Evolutionary conservation across 2,888 invertebrate species (phyloP), one percentile per base, ranked within the genome.

Genomic region (Blastobasis lacticolella): DNA sequence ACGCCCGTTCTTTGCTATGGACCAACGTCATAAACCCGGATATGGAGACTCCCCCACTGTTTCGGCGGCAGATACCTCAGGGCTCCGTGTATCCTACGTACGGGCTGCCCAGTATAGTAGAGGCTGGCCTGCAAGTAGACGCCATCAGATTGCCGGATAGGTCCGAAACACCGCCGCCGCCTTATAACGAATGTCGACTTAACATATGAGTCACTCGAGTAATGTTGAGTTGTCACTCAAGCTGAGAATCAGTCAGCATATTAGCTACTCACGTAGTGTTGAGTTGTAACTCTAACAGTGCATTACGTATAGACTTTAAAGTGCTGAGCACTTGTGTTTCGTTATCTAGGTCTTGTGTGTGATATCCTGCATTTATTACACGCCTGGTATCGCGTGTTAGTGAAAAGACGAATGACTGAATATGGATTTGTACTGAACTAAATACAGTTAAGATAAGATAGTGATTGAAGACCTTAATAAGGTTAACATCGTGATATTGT

Each of bases 161-260:
- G 49, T 59, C 76, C 6, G 89, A 88, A 57, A 88, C 89, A 0
- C 89, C 89, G 0, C 89, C 89, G 0, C 89, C 89, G 1, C 83
- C 88, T 0, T 89, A 89, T 57, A 68, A 78, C 49, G 86, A 88
- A 53, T 84, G 82, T 59, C 73, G 80, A 46, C 64, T 78, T 37
- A 78, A 75, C 10, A 42, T 50, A 9, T 50, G 50, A 48, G 37
- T n/a, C 23, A 23, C 2, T 23, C 23, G 3, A 23, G 23, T 23
- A 23, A n/a, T n/a, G 23, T 23, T 23, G 23, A 2, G 23, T 23
- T 23, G 23, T 23, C 23, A 23, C 23, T 23, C 23, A 23, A 23
- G 23, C 23, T 23, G 23, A 23, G 23, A 23, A 23, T 23, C 23
- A 23, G 23, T 23, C 1, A 23, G 23, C n/a, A n/a, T n/a, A n/a